Evolutionary conservation across 2,888 invertebrate genomes (phyloP).

Genomic region (Diplolepis rosae): DNA sequence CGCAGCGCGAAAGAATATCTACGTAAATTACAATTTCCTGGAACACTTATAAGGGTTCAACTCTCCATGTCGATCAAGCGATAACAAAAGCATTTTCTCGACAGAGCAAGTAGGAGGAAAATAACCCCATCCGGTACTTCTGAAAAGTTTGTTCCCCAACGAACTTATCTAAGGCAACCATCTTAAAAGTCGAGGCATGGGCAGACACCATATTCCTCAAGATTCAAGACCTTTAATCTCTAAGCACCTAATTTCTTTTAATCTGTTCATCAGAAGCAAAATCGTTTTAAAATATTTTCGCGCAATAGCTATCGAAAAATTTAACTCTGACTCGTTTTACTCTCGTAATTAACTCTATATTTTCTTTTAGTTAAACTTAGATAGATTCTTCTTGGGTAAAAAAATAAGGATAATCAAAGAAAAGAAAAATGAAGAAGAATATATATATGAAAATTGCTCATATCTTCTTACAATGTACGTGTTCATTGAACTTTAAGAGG

Average conservation of each 20-base stretch:
- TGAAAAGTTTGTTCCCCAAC: conserved; percentile 60
- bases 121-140: conserved; percentile 48
- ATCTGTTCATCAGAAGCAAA: conserved; percentile 31
- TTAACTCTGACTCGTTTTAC: not conserved
- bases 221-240: conserved; percentile 49
- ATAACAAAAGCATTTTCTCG: conserved; percentile 49
- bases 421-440: too few species aligned
- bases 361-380: too few species aligned
- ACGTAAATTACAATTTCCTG: conserved; percentile 29
- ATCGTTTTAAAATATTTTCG: conserved; percentile 18
- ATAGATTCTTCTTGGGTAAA: too few species aligned
- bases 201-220: conserved; percentile 50
- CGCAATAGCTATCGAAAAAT: not conserved
- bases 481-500: not conserved
- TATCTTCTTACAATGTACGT: too few species aligned
- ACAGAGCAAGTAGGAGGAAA: conserved; percentile 32
- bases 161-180: conserved; percentile 59
- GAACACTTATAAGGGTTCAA: conserved; percentile 11
- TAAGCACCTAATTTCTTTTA: conserved; percentile 56
- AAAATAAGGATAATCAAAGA: too few species aligned
- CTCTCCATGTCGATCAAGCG: conserved; percentile 46
- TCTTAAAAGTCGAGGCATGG: conserved; percentile 48
- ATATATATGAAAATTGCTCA: too few species aligned
- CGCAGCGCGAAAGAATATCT: conserved; percentile 4
- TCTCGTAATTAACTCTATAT: conserved; percentile 10